Evolutionary conservation across 2,888 invertebrate genomes (phyloP).

Genomic region (Ernsta delagoae): DNA sequence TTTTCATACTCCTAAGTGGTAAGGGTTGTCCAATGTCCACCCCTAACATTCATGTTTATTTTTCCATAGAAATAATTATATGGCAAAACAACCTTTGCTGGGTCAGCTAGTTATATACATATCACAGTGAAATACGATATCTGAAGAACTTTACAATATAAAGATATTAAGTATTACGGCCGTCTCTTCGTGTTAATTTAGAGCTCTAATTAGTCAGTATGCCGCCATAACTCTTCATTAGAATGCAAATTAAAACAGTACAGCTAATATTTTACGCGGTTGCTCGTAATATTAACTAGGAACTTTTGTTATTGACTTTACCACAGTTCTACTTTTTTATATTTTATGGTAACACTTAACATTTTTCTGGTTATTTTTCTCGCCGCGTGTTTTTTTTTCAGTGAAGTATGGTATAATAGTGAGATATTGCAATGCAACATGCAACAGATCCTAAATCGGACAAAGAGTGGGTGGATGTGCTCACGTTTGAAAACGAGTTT

Average conservation of each 20-base stretch:
- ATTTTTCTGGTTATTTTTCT: too few relatives aligned
- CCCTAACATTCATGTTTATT: too few relatives aligned
- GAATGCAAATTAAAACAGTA: conserved; percentile 30
- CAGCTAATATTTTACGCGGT: background rate
- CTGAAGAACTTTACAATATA: background rate
- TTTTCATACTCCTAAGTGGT: too few relatives aligned
- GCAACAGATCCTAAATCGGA: conserved; percentile 15
- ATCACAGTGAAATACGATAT: too few relatives aligned
- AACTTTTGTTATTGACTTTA: background rate
- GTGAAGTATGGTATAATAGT: background rate
- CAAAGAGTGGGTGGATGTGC: conserved; percentile 28
- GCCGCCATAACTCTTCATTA: conserved; percentile 32
- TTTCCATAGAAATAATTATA: too few relatives aligned
- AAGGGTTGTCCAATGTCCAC: too few relatives aligned
- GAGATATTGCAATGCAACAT: conserved; percentile 2
- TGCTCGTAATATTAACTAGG: background rate
- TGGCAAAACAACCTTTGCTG: too few relatives aligned
- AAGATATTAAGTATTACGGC: background rate
- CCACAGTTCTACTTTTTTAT: too few relatives aligned
- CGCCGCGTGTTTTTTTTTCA: too few relatives aligned
- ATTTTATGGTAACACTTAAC: too few relatives aligned
- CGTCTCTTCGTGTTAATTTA: conserved; percentile 22
- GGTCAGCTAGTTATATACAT: too few relatives aligned
- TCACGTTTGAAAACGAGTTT: conserved; percentile 32
- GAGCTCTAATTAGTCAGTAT: conserved; percentile 23